Evolutionary conservation across 2,113 vertebrate genomes (phyloP), one percentile per base, ranked within the genome.

Genomic region (Rhinogobius similis): DNA sequence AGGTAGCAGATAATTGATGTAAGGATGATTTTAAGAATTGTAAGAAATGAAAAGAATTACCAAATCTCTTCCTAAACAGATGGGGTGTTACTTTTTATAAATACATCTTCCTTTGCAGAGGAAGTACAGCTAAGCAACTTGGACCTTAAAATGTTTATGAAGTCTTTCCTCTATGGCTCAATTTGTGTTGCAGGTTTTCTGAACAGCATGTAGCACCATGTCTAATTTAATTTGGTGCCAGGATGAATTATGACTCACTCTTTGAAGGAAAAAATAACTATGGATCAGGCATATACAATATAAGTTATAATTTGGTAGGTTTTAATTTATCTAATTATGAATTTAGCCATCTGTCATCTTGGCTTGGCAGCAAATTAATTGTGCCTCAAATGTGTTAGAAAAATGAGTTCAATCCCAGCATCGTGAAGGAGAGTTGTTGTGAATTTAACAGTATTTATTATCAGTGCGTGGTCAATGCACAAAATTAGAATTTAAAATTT

Each of bases 181-280:
- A 43, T 63, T 63, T 26, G 36, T 63, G 21, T 26, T 38, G 32
- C 6, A 43, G n/a, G 38, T 41, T 63, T 63, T 63, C 21, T 41
- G 36, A 63, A 43, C 39, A 63, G 62, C 36, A 11, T 62, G 59
- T 59, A 32, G 26, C 55, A 29, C 24, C 55, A 32, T 59, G 56
- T 59, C 61, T 62, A 39, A 41, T 62, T 39, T 63, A n/a, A 63
- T 63, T 63, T 63, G 29, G n/a, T 43, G 62, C 62, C 62, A 63
- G 62, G 38, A 43, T 63, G 38, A 43, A 26, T 63, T 63, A 24
- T 63, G 62, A 63, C 5, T 63, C 62, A 39, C n/a, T 41, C 62
- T 43, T 6, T 24, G 38, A 38, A 7, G 10, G 16, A n/a, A 41
- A 43, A 43, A 63, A 61, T 61, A 61, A 13, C 29, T 29, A 10